Evolutionary conservation across 1,140 invertebrate genomes (phyloP), one percentile per base, ranked within the genome.

Genomic region (Radopholus similis): DNA sequence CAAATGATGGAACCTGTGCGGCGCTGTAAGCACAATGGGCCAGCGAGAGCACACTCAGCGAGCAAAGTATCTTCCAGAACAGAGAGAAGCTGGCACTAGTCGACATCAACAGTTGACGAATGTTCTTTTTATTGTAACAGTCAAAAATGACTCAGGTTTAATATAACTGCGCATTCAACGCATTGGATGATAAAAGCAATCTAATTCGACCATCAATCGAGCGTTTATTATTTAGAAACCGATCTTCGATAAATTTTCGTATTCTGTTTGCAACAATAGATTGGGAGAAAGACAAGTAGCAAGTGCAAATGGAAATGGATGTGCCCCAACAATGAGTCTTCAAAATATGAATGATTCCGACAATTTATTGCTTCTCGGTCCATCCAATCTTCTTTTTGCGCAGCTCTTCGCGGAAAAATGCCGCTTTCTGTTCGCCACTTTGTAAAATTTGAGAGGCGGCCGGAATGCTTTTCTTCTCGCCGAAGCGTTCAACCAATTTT

Each of bases 1-100:
- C 2, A 30, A 64, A 53, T 9, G 42, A 44, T 32, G 15, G 8
- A 21, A 74, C 72, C 63, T 74, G 75, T 23, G 75, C 75, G 6
- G 76, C 75, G 23, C 75, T 77, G 65, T 78, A 77, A 8, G 76
- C 75, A 51, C 72, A 77, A 63, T 77, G 75, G 35, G 66, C 53
- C 42, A 77, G 55, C 34, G 73, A 76, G n/a, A 78, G 28, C 11
- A 75, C 37, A 62, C 66, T 68, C n/a, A 75, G 26, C 0, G 42
- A 35, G 30, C 64, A 75, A 4, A 75, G n/a, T 23, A 44, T 32
- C 30, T 74, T 76, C 72, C 72, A 78, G 18, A 77, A 18, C 28
- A 51, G 15, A 32, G 42, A 37, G 15, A 21, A 13, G 5, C 38
- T 32, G 30, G 40, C 26, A 62, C 47, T 62, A 21, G 49, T 40